Conservation (phyloP, 2,888 invertebrate genomes). For the Cynaeus angustus region DNA sequence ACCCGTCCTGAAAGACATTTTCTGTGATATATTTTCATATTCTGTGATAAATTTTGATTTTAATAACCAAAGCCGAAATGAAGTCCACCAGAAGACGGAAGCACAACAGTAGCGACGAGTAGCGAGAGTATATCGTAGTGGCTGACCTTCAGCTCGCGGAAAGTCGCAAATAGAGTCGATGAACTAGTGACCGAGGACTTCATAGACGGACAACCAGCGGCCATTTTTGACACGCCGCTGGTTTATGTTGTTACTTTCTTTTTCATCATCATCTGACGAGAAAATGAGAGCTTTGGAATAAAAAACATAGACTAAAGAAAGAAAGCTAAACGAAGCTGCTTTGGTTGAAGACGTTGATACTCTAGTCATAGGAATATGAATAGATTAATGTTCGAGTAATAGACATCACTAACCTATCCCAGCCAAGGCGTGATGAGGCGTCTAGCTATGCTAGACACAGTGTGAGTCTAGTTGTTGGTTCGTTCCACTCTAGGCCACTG, state of each 20-base stretch:
- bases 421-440: constrained; percentile 53
- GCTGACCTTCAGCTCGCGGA: constrained; percentile 71
- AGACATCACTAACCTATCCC: constrained; percentile 55
- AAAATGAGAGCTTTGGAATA: constrained; percentile 17
- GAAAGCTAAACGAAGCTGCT: not conserved
- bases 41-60: no score
- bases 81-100: constrained; percentile 41
- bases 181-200: constrained; percentile 70
- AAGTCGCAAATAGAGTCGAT: constrained; percentile 71
- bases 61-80: no score
- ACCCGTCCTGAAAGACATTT: constrained; percentile 3
- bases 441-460: constrained; percentile 50
- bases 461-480: constrained; percentile 46
- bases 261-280: constrained; percentile 8
- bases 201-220: constrained; percentile 33
- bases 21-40: no score
- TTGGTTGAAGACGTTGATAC: not conserved
- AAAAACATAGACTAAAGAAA: not conserved
- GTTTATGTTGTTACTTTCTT: constrained; percentile 27
- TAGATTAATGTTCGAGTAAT: not conserved
- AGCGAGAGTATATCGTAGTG: constrained; percentile 52
- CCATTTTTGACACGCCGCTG: constrained; percentile 36
- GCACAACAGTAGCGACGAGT: constrained; percentile 46
- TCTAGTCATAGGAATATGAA: no score
- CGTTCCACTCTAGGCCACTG: constrained; percentile 52